Evolutionary conservation across 1,140 invertebrate genomes (phyloP).

Genomic region (Drosophila bifasciata): DNA sequence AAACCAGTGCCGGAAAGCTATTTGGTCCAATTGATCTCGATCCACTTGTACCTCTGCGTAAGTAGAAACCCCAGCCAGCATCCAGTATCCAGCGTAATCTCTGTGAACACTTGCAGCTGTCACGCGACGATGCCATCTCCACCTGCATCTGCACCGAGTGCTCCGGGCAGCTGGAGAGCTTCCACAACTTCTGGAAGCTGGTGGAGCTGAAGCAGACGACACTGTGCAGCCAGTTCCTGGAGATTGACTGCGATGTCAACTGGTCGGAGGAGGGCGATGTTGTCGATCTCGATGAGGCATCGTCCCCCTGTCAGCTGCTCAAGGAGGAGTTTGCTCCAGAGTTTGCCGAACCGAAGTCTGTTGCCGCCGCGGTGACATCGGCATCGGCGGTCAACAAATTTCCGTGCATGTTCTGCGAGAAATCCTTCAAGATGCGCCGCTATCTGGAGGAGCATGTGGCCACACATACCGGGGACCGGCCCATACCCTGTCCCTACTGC

Average conservation of each 20-base stretch:
- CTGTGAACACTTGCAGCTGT: slow-evolving; percentile 45
- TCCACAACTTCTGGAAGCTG: slow-evolving; percentile 74
- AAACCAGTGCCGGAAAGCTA: slow-evolving; percentile 72
- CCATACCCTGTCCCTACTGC: slow-evolving; percentile 81
- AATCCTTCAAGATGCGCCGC: slow-evolving; percentile 72
- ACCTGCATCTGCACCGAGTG: slow-evolving; percentile 72
- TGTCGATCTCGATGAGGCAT: slow-evolving; percentile 21
- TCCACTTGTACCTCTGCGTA: slow-evolving; percentile 78
- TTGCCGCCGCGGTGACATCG: slow-evolving; percentile 8
- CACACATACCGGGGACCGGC: slow-evolving; percentile 78
- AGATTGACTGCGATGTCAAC: slow-evolving; percentile 74
- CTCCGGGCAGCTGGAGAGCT: slow-evolving; percentile 66
- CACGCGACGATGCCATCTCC: slow-evolving; percentile 73
- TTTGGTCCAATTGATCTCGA: slow-evolving; percentile 76
- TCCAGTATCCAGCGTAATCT: background rate
- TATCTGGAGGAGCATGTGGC: slow-evolving; percentile 80
- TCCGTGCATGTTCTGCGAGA: slow-evolving; percentile 74
- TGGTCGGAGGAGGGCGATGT: slow-evolving; percentile 66
- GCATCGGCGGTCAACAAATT: slow-evolving; percentile 54
- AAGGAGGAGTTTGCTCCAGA: slow-evolving; percentile 46
- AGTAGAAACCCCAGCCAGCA: slow-evolving; percentile 25
- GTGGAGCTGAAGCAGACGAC: slow-evolving; percentile 75
- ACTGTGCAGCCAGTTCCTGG: slow-evolving; percentile 70
- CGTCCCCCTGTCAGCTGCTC: slow-evolving; percentile 4
- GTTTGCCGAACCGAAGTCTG: slow-evolving; percentile 5